phyloP scores from a whole-genome alignment of 2,888 invertebrate genomes.

The Sphaerophoria taeniata region DNA sequence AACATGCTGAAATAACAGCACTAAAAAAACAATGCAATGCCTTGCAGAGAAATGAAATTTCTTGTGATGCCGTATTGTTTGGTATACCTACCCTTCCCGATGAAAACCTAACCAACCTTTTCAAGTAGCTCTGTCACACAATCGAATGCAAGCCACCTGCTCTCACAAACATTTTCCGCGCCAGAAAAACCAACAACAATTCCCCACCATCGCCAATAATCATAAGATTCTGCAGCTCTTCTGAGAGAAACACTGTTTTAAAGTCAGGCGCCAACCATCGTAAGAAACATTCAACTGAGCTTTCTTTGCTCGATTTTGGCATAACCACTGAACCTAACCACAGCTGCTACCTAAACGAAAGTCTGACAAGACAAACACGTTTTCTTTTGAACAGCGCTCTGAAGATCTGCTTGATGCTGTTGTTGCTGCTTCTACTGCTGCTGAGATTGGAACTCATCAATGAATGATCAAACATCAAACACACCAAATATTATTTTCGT shows the following conservation, averaged over 20 bases:
- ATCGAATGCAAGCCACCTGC: neutral
- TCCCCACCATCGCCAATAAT: neutral
- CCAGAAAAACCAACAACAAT: neutral
- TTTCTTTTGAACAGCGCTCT: slow-evolving; percentile 35
- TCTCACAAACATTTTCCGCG: slow-evolving; percentile 4
- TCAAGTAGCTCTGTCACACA: neutral
- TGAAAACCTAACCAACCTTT: slow-evolving; percentile 9
- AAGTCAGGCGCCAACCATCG: slow-evolving; percentile 14
- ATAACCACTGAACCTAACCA: neutral
- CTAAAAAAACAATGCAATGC: neutral
- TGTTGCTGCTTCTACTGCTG: too few relatives aligned
- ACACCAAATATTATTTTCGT: too few relatives aligned
- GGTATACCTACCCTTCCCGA: slow-evolving; percentile 8
- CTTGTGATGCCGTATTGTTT: slow-evolving; percentile 13
- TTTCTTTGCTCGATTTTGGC: neutral
- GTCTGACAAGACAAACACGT: slow-evolving; percentile 9
- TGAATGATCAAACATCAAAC: too few relatives aligned
- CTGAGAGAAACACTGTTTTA: neutral
- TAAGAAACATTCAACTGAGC: neutral
- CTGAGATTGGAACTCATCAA: too few relatives aligned
- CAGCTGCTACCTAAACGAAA: neutral
- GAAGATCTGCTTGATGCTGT: too few relatives aligned
- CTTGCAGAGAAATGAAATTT: neutral
- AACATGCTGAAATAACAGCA: neutral
- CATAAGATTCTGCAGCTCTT: neutral